Conservation (phyloP, 1,140 invertebrate species). For the Atta cephalotes region DNA sequence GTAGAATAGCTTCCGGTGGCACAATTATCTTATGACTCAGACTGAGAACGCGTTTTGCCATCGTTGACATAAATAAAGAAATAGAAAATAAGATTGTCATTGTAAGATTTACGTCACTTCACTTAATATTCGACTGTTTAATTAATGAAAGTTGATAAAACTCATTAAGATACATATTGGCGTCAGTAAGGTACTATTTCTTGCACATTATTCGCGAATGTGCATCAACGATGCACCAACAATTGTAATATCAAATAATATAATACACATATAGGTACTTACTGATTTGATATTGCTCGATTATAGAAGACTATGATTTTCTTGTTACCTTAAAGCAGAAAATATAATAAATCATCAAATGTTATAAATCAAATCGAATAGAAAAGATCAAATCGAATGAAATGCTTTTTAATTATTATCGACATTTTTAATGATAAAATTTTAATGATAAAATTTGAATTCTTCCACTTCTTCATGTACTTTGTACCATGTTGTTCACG, state of each 20-base stretch:
- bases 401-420: background rate
- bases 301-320: constrained; percentile 2
- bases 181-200: background rate
- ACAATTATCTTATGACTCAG: constrained; percentile 38
- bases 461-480: background rate
- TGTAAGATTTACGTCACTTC: background rate
- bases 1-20: constrained; percentile 7
- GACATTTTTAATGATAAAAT: constrained; percentile 7
- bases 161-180: background rate
- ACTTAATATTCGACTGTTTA: background rate
- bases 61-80: constrained; percentile 1
- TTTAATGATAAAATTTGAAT: constrained; percentile 24
- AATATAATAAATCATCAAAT: constrained; percentile 39
- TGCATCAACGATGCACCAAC: background rate
- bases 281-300: constrained; percentile 1
- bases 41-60: constrained; percentile 13
- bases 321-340: background rate
- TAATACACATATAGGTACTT: background rate
- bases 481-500: background rate
- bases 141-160: constrained; percentile 12
- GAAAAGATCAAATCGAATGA: background rate
- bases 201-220: background rate
- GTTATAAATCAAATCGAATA: constrained; percentile 31
- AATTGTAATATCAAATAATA: constrained; percentile 6
- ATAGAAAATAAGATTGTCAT: constrained; percentile 2